Evolutionary conservation across 2,113 vertebrate genomes (phyloP).

Genomic region (Gorsachius goisagi): DNA sequence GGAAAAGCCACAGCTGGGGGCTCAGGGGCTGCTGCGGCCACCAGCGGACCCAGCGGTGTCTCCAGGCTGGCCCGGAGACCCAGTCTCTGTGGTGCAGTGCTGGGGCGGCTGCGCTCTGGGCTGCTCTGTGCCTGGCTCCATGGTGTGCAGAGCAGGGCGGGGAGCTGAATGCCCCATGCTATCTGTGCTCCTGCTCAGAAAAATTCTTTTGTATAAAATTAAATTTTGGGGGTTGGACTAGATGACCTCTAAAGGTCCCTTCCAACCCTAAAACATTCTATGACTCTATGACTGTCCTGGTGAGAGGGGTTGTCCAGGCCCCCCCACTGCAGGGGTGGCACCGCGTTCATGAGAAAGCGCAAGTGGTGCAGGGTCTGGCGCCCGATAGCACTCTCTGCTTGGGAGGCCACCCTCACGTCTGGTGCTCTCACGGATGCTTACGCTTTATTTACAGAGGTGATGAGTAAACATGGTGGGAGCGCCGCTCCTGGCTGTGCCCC

Average conservation of each 20-base stretch:
- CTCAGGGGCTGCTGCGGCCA: neutral
- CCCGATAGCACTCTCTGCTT: neutral
- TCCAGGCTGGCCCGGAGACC: neutral
- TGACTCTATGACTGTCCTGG: too few relatives aligned
- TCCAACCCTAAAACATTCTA: too few relatives aligned
- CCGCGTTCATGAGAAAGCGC: rapidly evolving
- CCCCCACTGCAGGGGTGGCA: neutral
- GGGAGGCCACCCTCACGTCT: neutral
- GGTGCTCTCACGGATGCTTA: neutral
- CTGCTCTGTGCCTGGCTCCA: neutral
- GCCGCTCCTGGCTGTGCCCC: rapidly evolving
- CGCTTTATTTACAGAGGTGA: neutral
- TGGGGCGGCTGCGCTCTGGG: neutral
- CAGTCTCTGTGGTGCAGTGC: neutral
- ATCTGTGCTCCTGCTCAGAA: too few relatives aligned
- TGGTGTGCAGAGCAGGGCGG: neutral
- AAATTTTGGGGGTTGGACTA: too few relatives aligned
- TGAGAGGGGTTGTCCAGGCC: neutral
- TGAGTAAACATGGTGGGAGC: rapidly evolving
- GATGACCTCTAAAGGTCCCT: too few relatives aligned
- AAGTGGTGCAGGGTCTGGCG: neutral
- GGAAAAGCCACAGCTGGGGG: neutral
- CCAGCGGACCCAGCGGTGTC: neutral
- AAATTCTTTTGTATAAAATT: too few relatives aligned
- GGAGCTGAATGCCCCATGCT: too few relatives aligned